phyloP scores from a whole-genome alignment of 2,888 invertebrate genomes.

The Megastigmus dorsalis region DNA sequence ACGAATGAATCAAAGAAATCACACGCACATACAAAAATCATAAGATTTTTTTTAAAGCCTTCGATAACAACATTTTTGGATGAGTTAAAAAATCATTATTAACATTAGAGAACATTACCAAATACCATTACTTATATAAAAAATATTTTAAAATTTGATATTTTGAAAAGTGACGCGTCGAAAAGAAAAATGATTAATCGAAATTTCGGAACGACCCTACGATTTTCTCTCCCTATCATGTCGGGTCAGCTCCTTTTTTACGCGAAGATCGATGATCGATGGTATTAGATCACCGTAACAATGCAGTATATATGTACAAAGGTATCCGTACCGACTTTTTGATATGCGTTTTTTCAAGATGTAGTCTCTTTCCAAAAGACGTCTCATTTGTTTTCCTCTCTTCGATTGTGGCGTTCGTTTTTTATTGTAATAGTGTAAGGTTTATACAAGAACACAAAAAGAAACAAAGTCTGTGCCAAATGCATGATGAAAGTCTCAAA shows the following conservation, averaged over 20 bases:
- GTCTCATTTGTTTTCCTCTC: slow-evolving; percentile 34
- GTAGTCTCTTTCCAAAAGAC: slow-evolving; percentile 21
- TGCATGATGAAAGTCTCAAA: slow-evolving; percentile 41
- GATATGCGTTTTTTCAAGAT: slow-evolving; percentile 49
- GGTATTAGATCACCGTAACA: neutral
- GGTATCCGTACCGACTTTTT: slow-evolving; percentile 52
- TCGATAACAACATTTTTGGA: too few relatives aligned
- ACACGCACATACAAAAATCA: too few relatives aligned
- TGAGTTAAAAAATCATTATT: too few relatives aligned
- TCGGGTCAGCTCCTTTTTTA: slow-evolving; percentile 34
- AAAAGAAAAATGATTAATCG: slow-evolving; percentile 39
- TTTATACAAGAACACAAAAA: slow-evolving; percentile 10
- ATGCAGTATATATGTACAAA: slow-evolving; percentile 53
- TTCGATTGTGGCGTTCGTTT: slow-evolving; percentile 38
- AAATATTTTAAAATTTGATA: slow-evolving; percentile 16
- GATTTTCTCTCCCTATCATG: slow-evolving; percentile 23
- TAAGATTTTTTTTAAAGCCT: too few relatives aligned
- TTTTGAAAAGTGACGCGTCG: slow-evolving; percentile 22
- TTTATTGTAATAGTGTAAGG: slow-evolving; percentile 29
- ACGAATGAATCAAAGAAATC: too few relatives aligned
- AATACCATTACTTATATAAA: too few relatives aligned
- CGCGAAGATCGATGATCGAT: slow-evolving; percentile 15
- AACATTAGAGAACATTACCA: neutral
- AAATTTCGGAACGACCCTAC: slow-evolving; percentile 40
- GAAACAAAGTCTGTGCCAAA: slow-evolving; percentile 52